Evolutionary conservation across 2,797 vertebrate genomes (phyloP).

Genomic region (Chelon labrosus): DNA sequence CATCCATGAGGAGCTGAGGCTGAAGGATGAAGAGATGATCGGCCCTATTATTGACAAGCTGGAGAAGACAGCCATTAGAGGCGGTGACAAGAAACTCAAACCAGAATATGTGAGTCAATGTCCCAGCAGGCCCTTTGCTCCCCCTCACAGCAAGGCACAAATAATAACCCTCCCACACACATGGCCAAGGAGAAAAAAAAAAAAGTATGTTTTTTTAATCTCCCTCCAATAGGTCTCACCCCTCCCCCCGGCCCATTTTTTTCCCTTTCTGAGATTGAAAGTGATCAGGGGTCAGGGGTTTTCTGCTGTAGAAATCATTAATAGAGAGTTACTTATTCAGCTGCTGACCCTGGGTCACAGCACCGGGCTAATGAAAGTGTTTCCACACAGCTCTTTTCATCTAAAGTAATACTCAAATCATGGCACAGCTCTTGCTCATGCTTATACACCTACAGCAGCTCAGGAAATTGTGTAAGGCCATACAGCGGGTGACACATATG

Average conservation of each 20-base stretch:
- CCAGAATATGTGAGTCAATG: constrained; percentile 96
- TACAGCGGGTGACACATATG: constrained; percentile 73
- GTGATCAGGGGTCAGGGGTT: constrained; percentile 86
- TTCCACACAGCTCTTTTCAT: constrained; percentile 84
- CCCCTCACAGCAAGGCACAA: constrained; percentile 78
- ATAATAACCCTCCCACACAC: constrained; percentile 84
- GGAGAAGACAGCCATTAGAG: constrained; percentile 94
- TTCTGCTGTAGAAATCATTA: constrained; percentile 89
- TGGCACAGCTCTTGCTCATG: constrained; percentile 74
- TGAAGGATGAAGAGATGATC: constrained; percentile 96
- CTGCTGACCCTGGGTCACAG: constrained; percentile 81
- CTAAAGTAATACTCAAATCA: constrained; percentile 86
- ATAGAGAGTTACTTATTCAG: constrained; percentile 89
- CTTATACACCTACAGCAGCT: constrained; percentile 76
- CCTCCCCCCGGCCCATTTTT: constrained; percentile 75
- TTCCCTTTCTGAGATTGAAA: constrained; percentile 84
- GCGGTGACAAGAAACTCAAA: constrained; percentile 94
- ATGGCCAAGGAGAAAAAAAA: constrained; percentile 72
- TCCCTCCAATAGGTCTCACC: constrained; percentile 73
- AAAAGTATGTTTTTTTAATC: constrained; percentile 81
- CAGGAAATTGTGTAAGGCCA: constrained; percentile 77
- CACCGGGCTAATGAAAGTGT: constrained; percentile 86
- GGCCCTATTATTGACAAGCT: constrained; percentile 94
- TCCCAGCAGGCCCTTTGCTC: constrained; percentile 78
- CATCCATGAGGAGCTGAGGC: constrained; percentile 91